Evolutionary conservation across 2,113 vertebrate genomes (phyloP).

Genomic region (Grantiella picta): DNA sequence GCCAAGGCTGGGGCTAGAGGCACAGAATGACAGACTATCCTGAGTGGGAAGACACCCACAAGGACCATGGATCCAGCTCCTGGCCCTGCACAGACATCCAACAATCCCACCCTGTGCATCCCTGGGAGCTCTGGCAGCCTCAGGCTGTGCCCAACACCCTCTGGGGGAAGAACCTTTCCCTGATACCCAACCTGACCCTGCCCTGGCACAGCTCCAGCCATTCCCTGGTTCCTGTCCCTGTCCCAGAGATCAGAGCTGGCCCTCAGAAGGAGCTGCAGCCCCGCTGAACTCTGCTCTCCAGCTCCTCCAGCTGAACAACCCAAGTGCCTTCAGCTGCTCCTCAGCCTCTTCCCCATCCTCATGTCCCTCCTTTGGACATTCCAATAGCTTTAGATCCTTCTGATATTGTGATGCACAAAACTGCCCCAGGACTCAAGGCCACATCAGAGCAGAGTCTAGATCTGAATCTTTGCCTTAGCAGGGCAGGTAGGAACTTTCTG

Average conservation of each 20-base stretch:
- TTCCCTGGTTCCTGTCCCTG: neutral
- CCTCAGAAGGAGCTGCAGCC: neutral
- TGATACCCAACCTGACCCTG: neutral
- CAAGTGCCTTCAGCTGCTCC: neutral
- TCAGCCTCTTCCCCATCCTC: neutral
- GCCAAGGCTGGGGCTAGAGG: neutral
- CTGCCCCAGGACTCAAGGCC: rapidly evolving
- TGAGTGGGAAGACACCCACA: neutral
- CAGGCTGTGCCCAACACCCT: neutral
- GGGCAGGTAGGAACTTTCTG: neutral
- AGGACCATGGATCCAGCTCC: rapidly evolving
- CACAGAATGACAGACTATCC: neutral
- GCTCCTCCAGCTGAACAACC: neutral
- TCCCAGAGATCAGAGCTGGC: neutral
- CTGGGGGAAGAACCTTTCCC: neutral
- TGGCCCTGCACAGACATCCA: neutral
- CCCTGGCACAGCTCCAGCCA: neutral
- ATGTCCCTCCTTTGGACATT: neutral
- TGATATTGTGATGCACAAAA: neutral
- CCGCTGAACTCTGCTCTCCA: neutral
- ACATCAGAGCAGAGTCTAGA: neutral
- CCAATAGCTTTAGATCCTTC: neutral
- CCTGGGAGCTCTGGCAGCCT: neutral
- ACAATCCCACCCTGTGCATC: neutral
- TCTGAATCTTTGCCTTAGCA: neutral